These are phyloP conservation scores for Scolanthus callimorphus DNA, from an alignment of 92 coral and sea anemone genomes.

Conservation along the genomic window DNA sequence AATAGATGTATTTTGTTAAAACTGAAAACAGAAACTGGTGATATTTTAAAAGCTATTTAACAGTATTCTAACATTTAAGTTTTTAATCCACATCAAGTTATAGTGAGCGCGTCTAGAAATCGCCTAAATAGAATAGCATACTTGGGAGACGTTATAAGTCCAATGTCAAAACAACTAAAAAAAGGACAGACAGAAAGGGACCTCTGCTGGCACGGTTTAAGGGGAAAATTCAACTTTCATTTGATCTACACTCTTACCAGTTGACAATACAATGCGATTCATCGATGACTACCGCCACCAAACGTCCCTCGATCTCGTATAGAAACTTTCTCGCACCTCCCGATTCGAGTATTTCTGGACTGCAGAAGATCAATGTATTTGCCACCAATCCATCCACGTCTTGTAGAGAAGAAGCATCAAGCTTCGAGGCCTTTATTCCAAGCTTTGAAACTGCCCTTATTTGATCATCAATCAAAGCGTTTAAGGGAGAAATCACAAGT, in stretches of 20 bases:
- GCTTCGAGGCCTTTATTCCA: conserved; percentile 3
- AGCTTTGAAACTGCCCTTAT: no score
- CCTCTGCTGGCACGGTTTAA: no score
- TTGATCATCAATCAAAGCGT: conserved; percentile 23
- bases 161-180: no score
- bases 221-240: neutral
- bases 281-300: conserved; percentile 29
- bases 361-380: neutral
- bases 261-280: conserved; percentile 39
- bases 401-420: neutral
- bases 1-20: neutral
- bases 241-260: conserved; percentile 13
- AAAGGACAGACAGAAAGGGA: no score
- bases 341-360: conserved; percentile 19
- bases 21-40: no score
- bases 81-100: no score
- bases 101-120: no score
- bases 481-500: conserved; percentile 30
- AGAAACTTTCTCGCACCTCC: conserved; percentile 2
- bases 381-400: neutral
- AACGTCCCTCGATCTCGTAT: neutral
- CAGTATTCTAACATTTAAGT: no score
- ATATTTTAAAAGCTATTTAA: no score
- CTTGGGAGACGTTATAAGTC: no score
- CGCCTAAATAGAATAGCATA: no score